Evolutionary conservation across 1,140 invertebrate genomes (phyloP).

Genomic region (Coenobita brevimanus): DNA sequence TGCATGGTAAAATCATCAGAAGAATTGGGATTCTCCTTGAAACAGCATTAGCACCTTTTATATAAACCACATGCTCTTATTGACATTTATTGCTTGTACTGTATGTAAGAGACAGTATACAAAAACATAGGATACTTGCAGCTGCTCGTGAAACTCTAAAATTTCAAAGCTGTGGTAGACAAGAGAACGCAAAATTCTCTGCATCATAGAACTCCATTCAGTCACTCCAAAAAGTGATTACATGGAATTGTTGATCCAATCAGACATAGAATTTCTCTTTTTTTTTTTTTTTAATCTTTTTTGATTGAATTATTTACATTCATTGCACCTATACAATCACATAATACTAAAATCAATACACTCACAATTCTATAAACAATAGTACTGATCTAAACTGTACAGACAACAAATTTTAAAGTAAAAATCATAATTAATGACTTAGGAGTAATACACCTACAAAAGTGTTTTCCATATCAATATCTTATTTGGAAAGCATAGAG

Average conservation of each 20-base stretch:
- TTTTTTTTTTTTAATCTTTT: conserved; percentile 28
- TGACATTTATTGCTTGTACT: conserved; percentile 67
- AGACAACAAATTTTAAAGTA: conserved; percentile 52
- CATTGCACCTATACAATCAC: conserved; percentile 58
- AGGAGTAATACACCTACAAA: conserved; percentile 48
- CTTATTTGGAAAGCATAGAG: conserved; percentile 60
- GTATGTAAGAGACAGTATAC: conserved; percentile 66
- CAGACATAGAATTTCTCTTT: conserved; percentile 43
- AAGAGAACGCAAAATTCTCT: conserved; percentile 38
- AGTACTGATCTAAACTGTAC: conserved; percentile 50
- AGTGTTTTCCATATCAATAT: conserved; percentile 47
- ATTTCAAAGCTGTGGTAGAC: conserved; percentile 38
- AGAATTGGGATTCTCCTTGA: too few relatives aligned
- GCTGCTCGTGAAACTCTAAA: conserved; percentile 52
- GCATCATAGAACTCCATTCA: conserved; percentile 3
- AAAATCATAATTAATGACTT: conserved; percentile 58
- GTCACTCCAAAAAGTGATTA: conserved; percentile 37
- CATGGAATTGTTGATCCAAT: conserved; percentile 46
- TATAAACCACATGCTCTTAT: conserved; percentile 30
- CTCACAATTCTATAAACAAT: conserved; percentile 52
- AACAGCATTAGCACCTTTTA: too few relatives aligned
- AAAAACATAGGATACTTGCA: conserved; percentile 58
- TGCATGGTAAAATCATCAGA: too few relatives aligned
- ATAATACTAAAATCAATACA: conserved; percentile 51
- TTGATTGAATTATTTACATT: conserved; percentile 59